A percentile compares a stretch with the other conserved stretches of the same genome.
Conservation (phyloP, 2,888 invertebrate species). For the Ctena decussata region DNA sequence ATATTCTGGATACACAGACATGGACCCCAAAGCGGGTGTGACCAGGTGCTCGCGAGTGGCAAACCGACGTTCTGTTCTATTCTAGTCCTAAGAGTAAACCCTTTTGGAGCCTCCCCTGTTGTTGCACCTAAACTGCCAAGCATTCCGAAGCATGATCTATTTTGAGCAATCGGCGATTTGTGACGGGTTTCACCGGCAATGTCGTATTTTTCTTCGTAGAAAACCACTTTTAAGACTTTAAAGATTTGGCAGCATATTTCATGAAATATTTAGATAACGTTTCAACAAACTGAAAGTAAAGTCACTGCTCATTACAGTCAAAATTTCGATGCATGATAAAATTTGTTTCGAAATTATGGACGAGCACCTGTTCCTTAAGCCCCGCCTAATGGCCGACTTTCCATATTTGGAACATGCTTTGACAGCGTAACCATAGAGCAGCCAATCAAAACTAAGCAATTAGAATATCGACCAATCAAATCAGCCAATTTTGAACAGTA, state of each 20-base stretch:
- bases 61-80: too few relatives aligned
- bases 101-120: neutral
- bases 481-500: constrained; percentile 73
- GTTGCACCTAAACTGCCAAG: neutral
- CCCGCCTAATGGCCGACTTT: constrained; percentile 67
- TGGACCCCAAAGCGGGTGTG: too few relatives aligned
- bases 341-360: neutral
- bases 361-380: constrained; percentile 61
- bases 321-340: neutral
- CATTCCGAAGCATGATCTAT: neutral
- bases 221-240: neutral
- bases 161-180: neutral
- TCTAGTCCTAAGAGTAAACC: too few relatives aligned
- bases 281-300: neutral
- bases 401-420: constrained; percentile 73
- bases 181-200: neutral
- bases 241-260: neutral
- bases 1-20: too few relatives aligned
- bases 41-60: too few relatives aligned
- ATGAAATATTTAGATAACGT: too few relatives aligned
- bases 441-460: constrained; percentile 67
- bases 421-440: constrained; percentile 66
- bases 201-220: neutral
- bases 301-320: neutral
- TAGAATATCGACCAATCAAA: constrained; percentile 74